phyloP scores from a whole-genome alignment of 2,888 invertebrate species.

The Ectemnius continuus region DNA sequence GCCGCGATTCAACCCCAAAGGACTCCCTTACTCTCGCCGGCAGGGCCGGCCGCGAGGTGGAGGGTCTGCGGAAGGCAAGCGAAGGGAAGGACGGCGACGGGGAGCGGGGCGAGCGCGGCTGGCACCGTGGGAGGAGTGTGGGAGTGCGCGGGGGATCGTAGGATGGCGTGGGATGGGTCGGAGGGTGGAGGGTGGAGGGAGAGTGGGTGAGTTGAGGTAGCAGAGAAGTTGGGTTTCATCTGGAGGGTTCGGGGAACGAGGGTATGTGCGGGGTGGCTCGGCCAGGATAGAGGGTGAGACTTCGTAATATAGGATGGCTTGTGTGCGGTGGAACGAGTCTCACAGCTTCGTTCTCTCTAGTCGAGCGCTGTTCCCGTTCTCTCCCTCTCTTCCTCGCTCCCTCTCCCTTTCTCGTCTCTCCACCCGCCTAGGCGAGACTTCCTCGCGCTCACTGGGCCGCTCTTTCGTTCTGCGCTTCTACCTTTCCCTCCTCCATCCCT shows the following conservation, averaged over 20 bases:
- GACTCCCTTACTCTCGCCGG: conserved; percentile 66
- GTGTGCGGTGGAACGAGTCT: conserved; percentile 74
- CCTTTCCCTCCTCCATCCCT: conserved; percentile 38
- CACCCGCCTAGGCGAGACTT: conserved; percentile 6
- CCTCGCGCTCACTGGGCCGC: conserved; percentile 17
- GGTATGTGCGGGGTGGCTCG: conserved; percentile 41
- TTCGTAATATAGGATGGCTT: conserved; percentile 74
- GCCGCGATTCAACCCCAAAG: conserved; percentile 70
- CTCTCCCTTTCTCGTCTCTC: conserved; percentile 15
- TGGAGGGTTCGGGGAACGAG: conserved; percentile 69
- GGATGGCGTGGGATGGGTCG: too few relatives aligned
- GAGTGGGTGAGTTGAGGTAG: conserved; percentile 56
- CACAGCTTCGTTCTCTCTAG: conserved; percentile 64
- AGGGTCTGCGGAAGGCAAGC: conserved; percentile 25
- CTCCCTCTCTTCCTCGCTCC: conserved; percentile 36
- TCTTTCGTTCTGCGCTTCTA: conserved; percentile 37
- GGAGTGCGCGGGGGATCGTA: too few relatives aligned
- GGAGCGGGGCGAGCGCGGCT: conserved; percentile 36
- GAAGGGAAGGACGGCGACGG: conserved; percentile 30
- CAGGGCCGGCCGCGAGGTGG: conserved; percentile 57
- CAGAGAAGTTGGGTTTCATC: conserved; percentile 76
- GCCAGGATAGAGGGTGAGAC: conserved; percentile 69
- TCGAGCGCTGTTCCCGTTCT: conserved; percentile 51
- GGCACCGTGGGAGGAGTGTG: too few relatives aligned
- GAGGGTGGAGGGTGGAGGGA: conserved; percentile 38